Base-by-base conservation (phyloP, 1,140 invertebrate genomes). In the Aphelenchoides besseyi region DNA sequence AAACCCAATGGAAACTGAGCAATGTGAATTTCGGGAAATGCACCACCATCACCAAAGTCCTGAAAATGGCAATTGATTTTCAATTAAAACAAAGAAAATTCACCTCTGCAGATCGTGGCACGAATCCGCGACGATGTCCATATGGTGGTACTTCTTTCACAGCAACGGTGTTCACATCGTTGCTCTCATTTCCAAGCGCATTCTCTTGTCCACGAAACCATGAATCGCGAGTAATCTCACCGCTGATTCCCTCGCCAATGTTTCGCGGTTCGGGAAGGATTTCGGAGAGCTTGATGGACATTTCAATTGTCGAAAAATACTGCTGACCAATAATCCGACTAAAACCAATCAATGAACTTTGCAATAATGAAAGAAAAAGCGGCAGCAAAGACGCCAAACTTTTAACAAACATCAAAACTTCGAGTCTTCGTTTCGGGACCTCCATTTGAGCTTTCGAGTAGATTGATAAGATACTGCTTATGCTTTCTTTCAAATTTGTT, bases 1-100 rank as follows among this genome's bases (percentile, higher is more conserved):
- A 96, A 92, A 73, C 90, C 90, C 32, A 98, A 85, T 0, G 97
- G 97, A 87, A 94, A 96, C 82, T 99, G 97, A 0, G 94, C 94
- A 12, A 98, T 91, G 85, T 91, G 92, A 69, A 98, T 95, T 87
- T 99, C 97, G 0, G 97, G 96, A 86, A 95, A 99, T 0, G 97
- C 93, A 9, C 97, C 97, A 3, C 97, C 97, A 90, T 98, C 95
- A 79, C 89, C 89, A 88, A 89, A 93, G 86, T 92, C 92, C 88
- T 89, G 30, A 75, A 75, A 63, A 69, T 32, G 30, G 28, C 3
- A 36, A 28, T 61, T 3, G 1, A 26, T 23, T n/a, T 36, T 36
- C 55, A 59, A 29, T 57, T 41, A 41, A 12, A 30, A 2, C 12
- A 5, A 68, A 66, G 3, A 75, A 52, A 84, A 86, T 66, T 90